Evolutionary conservation across 2,888 invertebrate species (phyloP).

Genomic region (Hemicrepidius hirtus): DNA sequence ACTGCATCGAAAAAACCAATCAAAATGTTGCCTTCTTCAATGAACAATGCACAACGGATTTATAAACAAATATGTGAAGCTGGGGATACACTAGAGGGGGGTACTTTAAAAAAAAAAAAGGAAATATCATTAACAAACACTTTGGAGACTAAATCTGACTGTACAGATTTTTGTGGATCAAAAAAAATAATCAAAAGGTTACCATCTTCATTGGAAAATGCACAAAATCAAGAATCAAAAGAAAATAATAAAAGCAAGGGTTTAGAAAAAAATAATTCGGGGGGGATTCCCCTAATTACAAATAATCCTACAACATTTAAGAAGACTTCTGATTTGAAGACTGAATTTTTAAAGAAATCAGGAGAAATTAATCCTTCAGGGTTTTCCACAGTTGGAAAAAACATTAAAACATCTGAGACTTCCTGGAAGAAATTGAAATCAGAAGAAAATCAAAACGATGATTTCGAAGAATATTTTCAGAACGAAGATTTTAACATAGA

Average conservation of each 20-base stretch:
- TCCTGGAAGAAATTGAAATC: slow-evolving; percentile 68
- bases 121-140: too few species aligned
- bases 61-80: background rate
- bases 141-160: too few species aligned
- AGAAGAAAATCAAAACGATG: too few species aligned
- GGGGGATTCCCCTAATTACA: too few species aligned
- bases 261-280: too few species aligned
- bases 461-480: too few species aligned
- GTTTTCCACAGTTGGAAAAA: slow-evolving; percentile 68
- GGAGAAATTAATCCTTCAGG: slow-evolving; percentile 44
- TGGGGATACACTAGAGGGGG: background rate
- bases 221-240: background rate
- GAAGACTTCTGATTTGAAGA: too few species aligned
- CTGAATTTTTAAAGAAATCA: background rate
- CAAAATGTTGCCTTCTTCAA: background rate
- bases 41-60: background rate
- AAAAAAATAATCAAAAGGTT: background rate
- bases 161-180: background rate
- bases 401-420: slow-evolving; percentile 65
- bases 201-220: background rate
- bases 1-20: background rate
- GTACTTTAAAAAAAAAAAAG: too few species aligned
- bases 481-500: too few species aligned
- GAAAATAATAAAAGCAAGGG: background rate
- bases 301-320: too few species aligned